Conservation (phyloP, 2,113 vertebrate species). For the Setophaga petechia region DNA sequence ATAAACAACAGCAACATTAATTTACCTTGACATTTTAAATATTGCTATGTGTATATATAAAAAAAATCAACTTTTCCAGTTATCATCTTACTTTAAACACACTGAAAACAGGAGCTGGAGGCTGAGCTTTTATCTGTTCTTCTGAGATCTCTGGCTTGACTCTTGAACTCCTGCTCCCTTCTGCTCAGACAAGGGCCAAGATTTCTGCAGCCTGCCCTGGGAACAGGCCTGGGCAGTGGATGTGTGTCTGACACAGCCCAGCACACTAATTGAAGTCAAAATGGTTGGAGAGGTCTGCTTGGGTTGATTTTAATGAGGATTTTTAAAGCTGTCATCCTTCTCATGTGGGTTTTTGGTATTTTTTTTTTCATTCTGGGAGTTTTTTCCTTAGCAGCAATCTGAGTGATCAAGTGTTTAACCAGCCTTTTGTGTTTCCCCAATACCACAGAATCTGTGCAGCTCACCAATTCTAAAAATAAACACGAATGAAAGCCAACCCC, state of each 20-base stretch:
- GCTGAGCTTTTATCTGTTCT: conserved; percentile 15
- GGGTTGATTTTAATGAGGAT: conserved; percentile 47
- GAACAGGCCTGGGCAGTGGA: neutral
- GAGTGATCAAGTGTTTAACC: neutral
- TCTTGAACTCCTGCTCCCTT: neutral
- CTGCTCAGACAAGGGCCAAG: neutral
- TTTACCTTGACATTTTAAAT: neutral
- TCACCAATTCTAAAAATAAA: conserved; percentile 45
- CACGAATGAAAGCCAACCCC: neutral
- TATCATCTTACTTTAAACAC: neutral
- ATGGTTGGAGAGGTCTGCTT: conserved; percentile 15
- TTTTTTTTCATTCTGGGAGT: neutral
- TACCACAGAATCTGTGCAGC: neutral
- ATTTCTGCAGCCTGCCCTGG: neutral
- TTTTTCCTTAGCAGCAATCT: neutral
- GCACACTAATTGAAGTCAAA: conserved; percentile 27
- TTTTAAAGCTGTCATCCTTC: conserved; percentile 9
- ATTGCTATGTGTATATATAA: too few relatives aligned
- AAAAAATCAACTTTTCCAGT: neutral
- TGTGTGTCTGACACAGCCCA: neutral
- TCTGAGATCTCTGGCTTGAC: neutral
- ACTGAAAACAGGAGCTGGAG: neutral
- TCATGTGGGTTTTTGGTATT: neutral
- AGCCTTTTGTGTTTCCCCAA: conserved; percentile 26
- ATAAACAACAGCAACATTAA: neutral